These are phyloP conservation scores for Apeltes quadracus DNA, from an alignment of 2,113 vertebrate genomes.

Conservation along the genomic window DNA sequence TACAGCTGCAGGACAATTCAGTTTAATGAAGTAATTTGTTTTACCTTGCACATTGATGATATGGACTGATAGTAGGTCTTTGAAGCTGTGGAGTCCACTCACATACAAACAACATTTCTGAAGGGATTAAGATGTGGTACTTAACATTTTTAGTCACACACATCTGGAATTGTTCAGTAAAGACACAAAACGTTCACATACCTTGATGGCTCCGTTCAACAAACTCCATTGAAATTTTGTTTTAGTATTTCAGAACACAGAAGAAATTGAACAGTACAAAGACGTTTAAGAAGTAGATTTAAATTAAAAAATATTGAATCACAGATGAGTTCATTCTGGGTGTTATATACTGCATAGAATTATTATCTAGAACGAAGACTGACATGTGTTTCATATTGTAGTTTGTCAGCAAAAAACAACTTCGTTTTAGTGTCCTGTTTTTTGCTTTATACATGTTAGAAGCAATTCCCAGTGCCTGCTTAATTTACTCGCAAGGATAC, in stretches of 20 bases:
- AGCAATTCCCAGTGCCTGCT: no score
- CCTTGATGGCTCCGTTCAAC: neutral
- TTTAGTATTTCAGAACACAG: neutral
- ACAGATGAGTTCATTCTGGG: neutral
- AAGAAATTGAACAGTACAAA: neutral
- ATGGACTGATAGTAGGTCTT: neutral
- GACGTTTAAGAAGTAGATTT: neutral
- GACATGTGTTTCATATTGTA: neutral
- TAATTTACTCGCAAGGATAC: no score
- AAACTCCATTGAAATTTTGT: neutral
- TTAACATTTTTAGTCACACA: no score
- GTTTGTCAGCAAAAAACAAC: no score
- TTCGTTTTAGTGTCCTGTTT: no score
- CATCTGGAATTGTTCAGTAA: neutral
- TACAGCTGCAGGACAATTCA: no score
- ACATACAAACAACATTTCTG: no score
- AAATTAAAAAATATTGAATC: neutral
- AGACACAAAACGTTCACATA: neutral
- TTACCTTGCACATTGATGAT: neutral
- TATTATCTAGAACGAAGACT: no score
- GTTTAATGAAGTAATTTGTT: neutral
- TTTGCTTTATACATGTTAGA: no score
- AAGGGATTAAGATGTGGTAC: no score
- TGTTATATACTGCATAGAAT: neutral
- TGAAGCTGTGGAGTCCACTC: no score